These are phyloP conservation scores for Neomonachus schauinslandi DNA, from an alignment of 2,113 vertebrate species.

Conservation along the genomic window DNA sequence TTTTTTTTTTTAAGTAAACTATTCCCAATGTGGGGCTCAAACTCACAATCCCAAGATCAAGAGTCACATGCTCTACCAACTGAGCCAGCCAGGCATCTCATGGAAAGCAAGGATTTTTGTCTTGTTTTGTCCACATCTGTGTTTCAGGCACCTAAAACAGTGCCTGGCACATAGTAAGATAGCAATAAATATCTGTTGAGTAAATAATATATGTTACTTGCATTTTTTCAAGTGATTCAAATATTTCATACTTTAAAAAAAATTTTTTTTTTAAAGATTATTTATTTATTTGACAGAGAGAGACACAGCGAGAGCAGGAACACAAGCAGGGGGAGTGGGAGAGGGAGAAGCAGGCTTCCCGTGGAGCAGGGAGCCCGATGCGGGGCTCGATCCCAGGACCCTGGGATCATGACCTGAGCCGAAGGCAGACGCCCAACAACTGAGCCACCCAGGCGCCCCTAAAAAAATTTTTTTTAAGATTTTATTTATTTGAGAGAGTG, in stretches of 20 bases:
- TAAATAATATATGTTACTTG: conserved; percentile 21
- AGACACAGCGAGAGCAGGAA: too few relatives aligned
- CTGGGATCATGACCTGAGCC: neutral
- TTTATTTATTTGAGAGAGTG: neutral
- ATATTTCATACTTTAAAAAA: neutral
- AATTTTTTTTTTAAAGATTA: too few relatives aligned
- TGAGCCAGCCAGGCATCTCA: neutral
- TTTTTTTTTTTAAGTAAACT: neutral
- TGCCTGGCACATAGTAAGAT: neutral
- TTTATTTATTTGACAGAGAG: too few relatives aligned
- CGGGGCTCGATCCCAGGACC: too few relatives aligned
- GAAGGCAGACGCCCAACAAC: neutral
- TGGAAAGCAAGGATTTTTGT: neutral
- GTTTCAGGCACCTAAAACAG: neutral
- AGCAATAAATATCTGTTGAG: neutral
- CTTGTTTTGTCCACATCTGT: conserved; percentile 4
- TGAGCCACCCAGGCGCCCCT: neutral
- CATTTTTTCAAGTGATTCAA: conserved; percentile 21
- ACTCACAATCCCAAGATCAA: neutral
- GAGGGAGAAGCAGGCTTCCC: too few relatives aligned
- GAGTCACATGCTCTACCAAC: neutral
- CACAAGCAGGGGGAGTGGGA: too few relatives aligned
- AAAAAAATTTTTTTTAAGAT: neutral
- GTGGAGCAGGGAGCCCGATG: too few relatives aligned
- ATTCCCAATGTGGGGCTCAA: neutral